Conservation (phyloP, 2,888 invertebrate genomes). For the Pristionchus japonicus region DNA sequence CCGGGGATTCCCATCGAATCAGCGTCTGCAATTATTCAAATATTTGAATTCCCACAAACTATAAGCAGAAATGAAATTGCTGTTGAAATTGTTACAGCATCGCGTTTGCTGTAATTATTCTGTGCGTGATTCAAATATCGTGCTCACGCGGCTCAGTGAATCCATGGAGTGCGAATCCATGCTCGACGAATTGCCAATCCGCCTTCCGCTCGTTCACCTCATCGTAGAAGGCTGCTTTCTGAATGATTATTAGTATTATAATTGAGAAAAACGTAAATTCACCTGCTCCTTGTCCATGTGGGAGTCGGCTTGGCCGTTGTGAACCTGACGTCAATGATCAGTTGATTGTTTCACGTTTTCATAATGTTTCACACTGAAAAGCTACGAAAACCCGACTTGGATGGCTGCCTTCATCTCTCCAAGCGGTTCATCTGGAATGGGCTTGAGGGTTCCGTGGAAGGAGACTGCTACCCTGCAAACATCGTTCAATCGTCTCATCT, state of each 20-base stretch:
- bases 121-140: no score
- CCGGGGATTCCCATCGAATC: slow-evolving; percentile 34
- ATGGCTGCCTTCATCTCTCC: slow-evolving; percentile 53
- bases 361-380: no score
- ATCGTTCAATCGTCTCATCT: no score
- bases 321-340: slow-evolving; percentile 49
- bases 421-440: slow-evolving; percentile 57
- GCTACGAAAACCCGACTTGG: no score
- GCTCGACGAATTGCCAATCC: slow-evolving; percentile 63
- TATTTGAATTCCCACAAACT: background rate
- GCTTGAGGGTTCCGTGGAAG: slow-evolving; percentile 68
- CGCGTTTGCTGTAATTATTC: no score
- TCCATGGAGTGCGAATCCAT: slow-evolving; percentile 66
- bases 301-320: slow-evolving; percentile 68
- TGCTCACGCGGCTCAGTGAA: slow-evolving; percentile 62
- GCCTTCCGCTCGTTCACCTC: slow-evolving; percentile 65
- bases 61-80: background rate
- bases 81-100: background rate
- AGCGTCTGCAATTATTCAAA: slow-evolving; percentile 31
- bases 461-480: slow-evolving; percentile 61
- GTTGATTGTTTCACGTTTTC: no score
- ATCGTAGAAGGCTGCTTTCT: slow-evolving; percentile 57
- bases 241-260: background rate
- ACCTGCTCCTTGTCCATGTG: slow-evolving; percentile 59
- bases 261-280: no score